Evolutionary conservation across 2,797 vertebrate genomes (phyloP).

Genomic region (Gymnopithys bicolor): DNA sequence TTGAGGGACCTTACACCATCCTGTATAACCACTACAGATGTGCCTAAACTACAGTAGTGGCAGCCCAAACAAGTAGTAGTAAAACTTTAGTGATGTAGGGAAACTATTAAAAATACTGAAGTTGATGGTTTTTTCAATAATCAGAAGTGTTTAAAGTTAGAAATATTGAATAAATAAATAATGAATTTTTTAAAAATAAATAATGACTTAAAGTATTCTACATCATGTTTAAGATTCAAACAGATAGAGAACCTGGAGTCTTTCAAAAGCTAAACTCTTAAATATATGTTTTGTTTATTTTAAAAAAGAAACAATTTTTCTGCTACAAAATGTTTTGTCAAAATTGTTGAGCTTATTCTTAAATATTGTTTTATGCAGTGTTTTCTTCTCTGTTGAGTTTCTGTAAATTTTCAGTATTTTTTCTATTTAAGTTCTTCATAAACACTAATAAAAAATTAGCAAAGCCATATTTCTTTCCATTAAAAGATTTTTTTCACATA

Average conservation of each 20-base stretch:
- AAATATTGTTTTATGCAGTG: neutral
- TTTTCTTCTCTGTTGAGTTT: neutral
- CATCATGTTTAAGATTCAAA: neutral
- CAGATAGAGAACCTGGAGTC: neutral
- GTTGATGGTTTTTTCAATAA: neutral
- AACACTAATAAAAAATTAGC: neutral
- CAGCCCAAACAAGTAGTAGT: neutral
- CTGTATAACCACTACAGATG: neutral
- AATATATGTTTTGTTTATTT: neutral
- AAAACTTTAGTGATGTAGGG: neutral
- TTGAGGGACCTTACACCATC: neutral
- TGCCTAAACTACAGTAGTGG: no score
- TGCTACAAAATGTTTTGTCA: neutral
- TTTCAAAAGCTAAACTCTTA: neutral
- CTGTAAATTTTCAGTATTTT: neutral
- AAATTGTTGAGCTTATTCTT: neutral
- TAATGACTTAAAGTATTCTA: neutral
- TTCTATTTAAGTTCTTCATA: neutral
- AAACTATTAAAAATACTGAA: neutral
- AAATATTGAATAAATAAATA: neutral
- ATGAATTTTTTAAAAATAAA: neutral
- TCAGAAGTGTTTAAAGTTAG: neutral
- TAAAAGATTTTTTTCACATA: neutral
- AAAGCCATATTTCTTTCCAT: neutral
- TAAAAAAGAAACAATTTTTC: neutral